Base-by-base conservation (phyloP, 1,140 invertebrate species). In the Tigriopus japonicus region DNA sequence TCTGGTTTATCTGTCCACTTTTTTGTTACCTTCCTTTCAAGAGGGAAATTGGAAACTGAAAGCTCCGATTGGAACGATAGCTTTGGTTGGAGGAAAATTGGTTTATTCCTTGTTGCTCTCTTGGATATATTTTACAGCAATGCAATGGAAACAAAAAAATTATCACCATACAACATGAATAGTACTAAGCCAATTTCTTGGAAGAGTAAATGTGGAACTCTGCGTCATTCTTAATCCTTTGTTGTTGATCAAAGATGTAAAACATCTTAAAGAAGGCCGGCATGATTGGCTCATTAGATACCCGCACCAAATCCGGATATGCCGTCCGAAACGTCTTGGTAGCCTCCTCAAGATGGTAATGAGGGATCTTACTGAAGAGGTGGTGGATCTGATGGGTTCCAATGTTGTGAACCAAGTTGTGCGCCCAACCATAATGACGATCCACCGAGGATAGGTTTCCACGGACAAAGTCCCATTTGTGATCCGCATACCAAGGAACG, bases 311-410 rank as follows among this genome's bases (percentile, higher is more conserved):
- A 24, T 54, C 15, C 17, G 52, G 52, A 54, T 54, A 54, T 2
- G 7, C 14, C 14, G 17, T 24, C 23, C 52, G 17, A 54, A 54
- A 54, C 24, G 24, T 24, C 24, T 19, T 24, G 3, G 52, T 54
- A 14, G 52, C 52, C 23, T 54, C 52, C 24, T 54, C 52, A 3
- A 54, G 15, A 24, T 54, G 23, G 24, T 54, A 54, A 24, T 54
- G 52, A 24, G 52, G 52, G 17, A 54, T 54, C 23, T 54, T 54
- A 15, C 14, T 19, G 52, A 54, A 54, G 14, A 54, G 23, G 23
- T 54, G 52, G 14, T 54, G 52, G 17, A 54, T 54, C 24, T 54
- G 52, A 24, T 54, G 52, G 17, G 52, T 54, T 2, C 52, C 52
- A 54, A 54, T 54, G 23, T 54, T 54, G 24, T 54, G 52, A n/a